Conservation (phyloP, 2,888 invertebrate genomes). For the Leptopilina syphax region DNA sequence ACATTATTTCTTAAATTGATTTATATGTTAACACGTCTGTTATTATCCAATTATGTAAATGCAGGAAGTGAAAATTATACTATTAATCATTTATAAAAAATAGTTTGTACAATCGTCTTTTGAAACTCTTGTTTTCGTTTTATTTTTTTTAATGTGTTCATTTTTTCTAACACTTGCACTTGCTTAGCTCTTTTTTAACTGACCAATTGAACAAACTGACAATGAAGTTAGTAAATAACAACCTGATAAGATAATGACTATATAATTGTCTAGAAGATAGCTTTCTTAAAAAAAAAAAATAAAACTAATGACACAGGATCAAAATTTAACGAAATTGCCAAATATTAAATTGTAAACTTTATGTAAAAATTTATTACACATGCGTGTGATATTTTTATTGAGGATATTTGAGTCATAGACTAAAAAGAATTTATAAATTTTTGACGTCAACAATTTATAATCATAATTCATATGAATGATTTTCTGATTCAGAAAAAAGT, state of each 20-base stretch:
- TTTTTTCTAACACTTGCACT: conserved; percentile 3
- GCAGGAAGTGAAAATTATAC: conserved; percentile 8
- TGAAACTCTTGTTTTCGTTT: background rate
- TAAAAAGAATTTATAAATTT: background rate
- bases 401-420: background rate
- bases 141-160: background rate
- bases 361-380: background rate
- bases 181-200: conserved; percentile 17
- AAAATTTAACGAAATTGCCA: background rate
- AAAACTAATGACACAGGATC: conserved; percentile 19
- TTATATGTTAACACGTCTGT: conserved; percentile 5
- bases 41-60: conserved; percentile 8
- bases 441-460: conserved; percentile 23
- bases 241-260: conserved; percentile 71
- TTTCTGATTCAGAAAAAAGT: background rate
- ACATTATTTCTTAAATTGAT: background rate
- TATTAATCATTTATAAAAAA: background rate
- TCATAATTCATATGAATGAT: conserved; percentile 6
- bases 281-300: conserved; percentile 46
- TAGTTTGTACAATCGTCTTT: background rate
- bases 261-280: conserved; percentile 64
- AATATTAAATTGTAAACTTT: background rate
- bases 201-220: conserved; percentile 61
- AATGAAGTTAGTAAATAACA: conserved; percentile 67
- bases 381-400: background rate